phyloP scores from a whole-genome alignment of 2,797 vertebrate species.

The Acipenser transmontanus region DNA sequence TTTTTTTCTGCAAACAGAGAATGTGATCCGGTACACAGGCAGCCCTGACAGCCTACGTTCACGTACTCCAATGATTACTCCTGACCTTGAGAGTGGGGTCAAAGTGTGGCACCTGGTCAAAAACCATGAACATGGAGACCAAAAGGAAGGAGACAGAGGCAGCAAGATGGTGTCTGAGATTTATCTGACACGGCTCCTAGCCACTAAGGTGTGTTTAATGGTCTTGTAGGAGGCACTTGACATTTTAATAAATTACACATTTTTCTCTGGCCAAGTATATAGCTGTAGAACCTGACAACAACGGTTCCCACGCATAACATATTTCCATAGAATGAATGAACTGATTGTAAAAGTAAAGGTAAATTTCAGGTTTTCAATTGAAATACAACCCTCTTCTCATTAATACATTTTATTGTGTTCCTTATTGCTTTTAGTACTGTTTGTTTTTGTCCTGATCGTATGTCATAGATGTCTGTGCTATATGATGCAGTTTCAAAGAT shows the following conservation, averaged over 20 bases:
- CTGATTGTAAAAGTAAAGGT: no score
- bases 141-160: constrained; percentile 92
- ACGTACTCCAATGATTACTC: constrained; percentile 94
- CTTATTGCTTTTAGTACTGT: no score
- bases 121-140: constrained; percentile 95
- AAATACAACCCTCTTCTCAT: no score
- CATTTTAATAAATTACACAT: background rate
- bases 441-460: no score
- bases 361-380: no score
- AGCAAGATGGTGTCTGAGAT: constrained; percentile 99
- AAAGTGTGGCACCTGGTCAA: constrained; percentile 98
- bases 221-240: background rate
- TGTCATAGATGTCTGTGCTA: no score
- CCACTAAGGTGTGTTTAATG: constrained; percentile 77
- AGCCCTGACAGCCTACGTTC: constrained; percentile 95
- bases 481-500: no score
- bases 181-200: constrained; percentile 88
- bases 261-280: background rate
- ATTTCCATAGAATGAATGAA: no score
- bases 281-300: background rate
- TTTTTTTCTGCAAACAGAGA: constrained; percentile 62
- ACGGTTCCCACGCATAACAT: no score
- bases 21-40: constrained; percentile 96
- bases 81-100: constrained; percentile 89
- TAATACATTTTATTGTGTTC: no score